phyloP scores from a whole-genome alignment of 2,113 vertebrate genomes.

The Xerus inauris region DNA sequence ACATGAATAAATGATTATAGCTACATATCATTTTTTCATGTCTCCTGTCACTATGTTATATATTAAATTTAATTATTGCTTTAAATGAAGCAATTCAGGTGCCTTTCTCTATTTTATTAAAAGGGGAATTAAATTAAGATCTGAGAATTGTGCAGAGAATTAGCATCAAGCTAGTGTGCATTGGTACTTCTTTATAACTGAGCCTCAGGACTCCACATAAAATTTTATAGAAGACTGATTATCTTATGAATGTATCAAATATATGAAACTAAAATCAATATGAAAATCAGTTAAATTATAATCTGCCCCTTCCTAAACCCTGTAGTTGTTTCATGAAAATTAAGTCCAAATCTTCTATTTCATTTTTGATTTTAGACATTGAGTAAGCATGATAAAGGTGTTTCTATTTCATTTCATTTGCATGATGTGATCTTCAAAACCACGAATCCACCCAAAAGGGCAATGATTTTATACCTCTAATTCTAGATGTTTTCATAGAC shows the following conservation, averaged over 20 bases:
- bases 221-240: neutral
- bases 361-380: conserved; percentile 15
- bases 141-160: neutral
- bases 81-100: conserved; percentile 41
- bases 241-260: neutral
- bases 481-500: neutral
- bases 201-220: neutral
- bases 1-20: neutral
- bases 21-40: neutral
- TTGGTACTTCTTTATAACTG: neutral
- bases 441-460: neutral
- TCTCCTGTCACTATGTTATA: neutral
- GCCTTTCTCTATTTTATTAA: neutral
- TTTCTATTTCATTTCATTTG: conserved; percentile 11
- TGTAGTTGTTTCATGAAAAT: neutral
- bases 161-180: neutral
- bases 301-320: neutral
- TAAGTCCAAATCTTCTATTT: neutral
- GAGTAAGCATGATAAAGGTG: neutral
- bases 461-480: neutral
- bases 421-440: conserved; percentile 18
- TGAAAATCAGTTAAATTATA: neutral
- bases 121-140: neutral
- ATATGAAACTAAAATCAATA: neutral
- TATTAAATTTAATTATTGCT: neutral